Evolutionary conservation across 1,140 invertebrate species (phyloP).

Genomic region (Chelonus insularis): DNA sequence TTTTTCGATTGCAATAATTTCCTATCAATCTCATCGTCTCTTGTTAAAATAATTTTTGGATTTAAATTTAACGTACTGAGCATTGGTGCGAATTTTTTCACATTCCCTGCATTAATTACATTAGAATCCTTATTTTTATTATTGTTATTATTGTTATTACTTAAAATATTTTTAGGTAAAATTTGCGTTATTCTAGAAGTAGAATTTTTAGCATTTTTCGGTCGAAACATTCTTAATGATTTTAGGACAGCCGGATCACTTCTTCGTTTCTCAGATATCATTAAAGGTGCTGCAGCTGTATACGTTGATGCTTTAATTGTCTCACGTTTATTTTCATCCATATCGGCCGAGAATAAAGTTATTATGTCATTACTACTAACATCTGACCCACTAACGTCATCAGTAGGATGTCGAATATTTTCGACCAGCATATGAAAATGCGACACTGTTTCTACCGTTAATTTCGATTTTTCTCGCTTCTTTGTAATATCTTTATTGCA

Average conservation of each 20-base stretch:
- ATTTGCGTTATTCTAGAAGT: conserved; percentile 35
- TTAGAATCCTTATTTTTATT: conserved; percentile 28
- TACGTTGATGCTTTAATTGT: conserved; percentile 55
- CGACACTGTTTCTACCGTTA: conserved; percentile 47
- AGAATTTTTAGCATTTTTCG: conserved; percentile 51
- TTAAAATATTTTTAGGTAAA: conserved; percentile 40
- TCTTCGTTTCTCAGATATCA: conserved; percentile 53
- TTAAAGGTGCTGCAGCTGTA: conserved; percentile 47
- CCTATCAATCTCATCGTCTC: conserved; percentile 50
- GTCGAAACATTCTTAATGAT: conserved; percentile 63
- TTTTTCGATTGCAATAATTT: conserved; percentile 46
- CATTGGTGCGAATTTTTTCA: conserved; percentile 56
- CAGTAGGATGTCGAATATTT: conserved; percentile 41
- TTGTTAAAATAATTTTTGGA: conserved; percentile 59
- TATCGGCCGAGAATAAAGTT: conserved; percentile 54
- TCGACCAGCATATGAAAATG: conserved; percentile 55
- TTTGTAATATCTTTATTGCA: conserved; percentile 37
- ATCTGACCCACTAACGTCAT: conserved; percentile 51
- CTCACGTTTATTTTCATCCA: conserved; percentile 55
- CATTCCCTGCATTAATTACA: conserved; percentile 25
- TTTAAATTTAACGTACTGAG: conserved; percentile 60
- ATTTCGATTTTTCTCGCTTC: conserved; percentile 45
- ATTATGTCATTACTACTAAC: conserved; percentile 55
- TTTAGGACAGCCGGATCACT: conserved; percentile 64
- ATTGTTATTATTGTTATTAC: conserved; percentile 34